Evolutionary conservation across 2,113 vertebrate species (phyloP).

Genomic region (Tragelaphus buxtoni): DNA sequence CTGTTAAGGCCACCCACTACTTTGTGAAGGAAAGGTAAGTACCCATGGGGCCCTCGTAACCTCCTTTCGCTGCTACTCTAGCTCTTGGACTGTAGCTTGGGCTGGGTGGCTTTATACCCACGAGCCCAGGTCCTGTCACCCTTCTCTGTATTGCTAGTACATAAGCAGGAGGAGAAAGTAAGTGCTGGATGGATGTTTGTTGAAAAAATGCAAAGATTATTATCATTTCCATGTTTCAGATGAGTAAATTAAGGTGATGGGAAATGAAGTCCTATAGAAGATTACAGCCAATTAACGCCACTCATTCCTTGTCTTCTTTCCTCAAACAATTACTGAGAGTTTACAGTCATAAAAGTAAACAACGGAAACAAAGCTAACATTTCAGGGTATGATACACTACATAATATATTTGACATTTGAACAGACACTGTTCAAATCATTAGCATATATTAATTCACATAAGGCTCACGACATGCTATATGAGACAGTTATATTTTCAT

Average conservation of each 20-base stretch:
- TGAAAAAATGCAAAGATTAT: not conserved
- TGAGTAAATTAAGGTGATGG: not conserved
- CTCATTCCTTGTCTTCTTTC: not conserved
- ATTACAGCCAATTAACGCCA: not conserved
- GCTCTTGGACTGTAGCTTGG: not conserved
- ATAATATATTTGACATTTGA: not conserved
- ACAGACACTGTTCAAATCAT: not conserved
- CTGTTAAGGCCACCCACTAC: not conserved
- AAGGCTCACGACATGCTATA: not conserved
- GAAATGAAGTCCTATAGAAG: not conserved
- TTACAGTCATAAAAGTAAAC: not conserved
- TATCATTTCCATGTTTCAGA: not conserved
- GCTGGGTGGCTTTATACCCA: not conserved
- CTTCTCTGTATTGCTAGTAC: not conserved
- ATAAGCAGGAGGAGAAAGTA: not conserved
- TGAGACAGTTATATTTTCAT: not conserved
- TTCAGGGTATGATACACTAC: not conserved
- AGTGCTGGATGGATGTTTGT: not conserved
- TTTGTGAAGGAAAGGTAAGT: slow-evolving; percentile 46
- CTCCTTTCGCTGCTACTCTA: not conserved
- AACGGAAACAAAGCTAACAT: not conserved
- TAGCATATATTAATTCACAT: not conserved
- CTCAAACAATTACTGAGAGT: not conserved
- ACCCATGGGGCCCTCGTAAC: not conserved
- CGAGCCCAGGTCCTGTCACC: not conserved